Evolutionary conservation across 2,888 invertebrate genomes (phyloP), one percentile per base, ranked within the genome.

Genomic region (Phyllotreta striolata): DNA sequence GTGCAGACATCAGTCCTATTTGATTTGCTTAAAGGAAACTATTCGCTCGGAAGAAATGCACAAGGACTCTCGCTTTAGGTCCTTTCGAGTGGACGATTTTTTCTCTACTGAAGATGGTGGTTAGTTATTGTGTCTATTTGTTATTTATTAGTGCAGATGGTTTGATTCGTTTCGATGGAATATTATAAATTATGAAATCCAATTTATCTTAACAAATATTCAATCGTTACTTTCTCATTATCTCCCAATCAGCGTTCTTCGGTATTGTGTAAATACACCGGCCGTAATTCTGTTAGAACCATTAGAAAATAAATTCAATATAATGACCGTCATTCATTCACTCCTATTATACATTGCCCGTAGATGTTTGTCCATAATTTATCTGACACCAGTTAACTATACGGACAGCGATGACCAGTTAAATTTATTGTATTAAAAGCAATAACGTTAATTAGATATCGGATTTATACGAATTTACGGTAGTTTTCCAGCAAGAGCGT

Each of bases 401-500:
- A 60, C 54, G 14, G 59, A 60, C 63, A 38, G 54, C 58, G 49
- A 55, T 54, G 49, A 40, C 41, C 63, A 62, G 57, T 65, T 63
- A 47, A 65, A 70, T 72, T 72, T 72, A 70, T 70, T 69, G 63
- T 66, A 66, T 62, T 64, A 62, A 55, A 63, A 58, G 67, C 70
- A 66, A 70, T 70, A 70, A 68, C 64, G 66, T 68, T 72, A 72
- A 71, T 71, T 67, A 70, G 67, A 64, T 67, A 66, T 62, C 46
- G 54, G 63, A 63, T 59, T 66, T 66, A 66, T 60, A 43, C 24
- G 51, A 59, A 38, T 14, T 24, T 10, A 9, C 47, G 4, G 14
- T 6, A 34, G 13, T 41, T 10, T 41, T 10, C 41, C 41, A 41
- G 5, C 41, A 39, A 10, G 37, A 39, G 9, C n/a, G 37, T 41